Conservation (phyloP, 2,888 invertebrate species). For the Chloroclystis v-ata region DNA sequence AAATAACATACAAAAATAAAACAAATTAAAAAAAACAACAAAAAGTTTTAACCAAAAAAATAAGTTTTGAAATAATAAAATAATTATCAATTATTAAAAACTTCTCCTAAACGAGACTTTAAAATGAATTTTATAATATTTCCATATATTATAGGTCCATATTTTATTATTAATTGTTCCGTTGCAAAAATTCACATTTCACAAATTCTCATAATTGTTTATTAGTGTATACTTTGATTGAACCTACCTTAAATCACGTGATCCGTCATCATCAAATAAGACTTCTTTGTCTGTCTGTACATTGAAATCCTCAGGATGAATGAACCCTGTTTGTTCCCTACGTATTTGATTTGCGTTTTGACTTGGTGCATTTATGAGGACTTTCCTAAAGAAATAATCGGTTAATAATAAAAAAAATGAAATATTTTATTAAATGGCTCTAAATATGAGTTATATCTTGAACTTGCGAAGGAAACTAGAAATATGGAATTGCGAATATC, state of each 20-base stretch:
- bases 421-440: slow-evolving; percentile 21
- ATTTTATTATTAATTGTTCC: no score
- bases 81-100: no score
- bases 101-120: no score
- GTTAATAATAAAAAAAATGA: slow-evolving; percentile 10
- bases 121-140: no score
- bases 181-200: no score
- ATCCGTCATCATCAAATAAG: slow-evolving; percentile 8
- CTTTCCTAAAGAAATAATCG: slow-evolving; percentile 51
- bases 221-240: neutral
- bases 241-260: slow-evolving; percentile 5
- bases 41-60: no score
- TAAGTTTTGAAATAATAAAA: no score
- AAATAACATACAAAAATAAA: neutral
- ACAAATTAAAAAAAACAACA: neutral
- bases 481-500: no score
- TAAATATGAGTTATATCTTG: neutral
- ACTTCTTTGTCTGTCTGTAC: slow-evolving; percentile 19
- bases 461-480: no score
- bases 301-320: slow-evolving; percentile 39
- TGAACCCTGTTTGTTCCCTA: slow-evolving; percentile 55
- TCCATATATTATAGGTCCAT: no score
- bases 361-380: slow-evolving; percentile 40
- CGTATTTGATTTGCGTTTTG: slow-evolving; percentile 38
- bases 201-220: no score